Base-by-base conservation (phyloP, 2,797 vertebrate species). In the Lutjanus argentimaculatus region DNA sequence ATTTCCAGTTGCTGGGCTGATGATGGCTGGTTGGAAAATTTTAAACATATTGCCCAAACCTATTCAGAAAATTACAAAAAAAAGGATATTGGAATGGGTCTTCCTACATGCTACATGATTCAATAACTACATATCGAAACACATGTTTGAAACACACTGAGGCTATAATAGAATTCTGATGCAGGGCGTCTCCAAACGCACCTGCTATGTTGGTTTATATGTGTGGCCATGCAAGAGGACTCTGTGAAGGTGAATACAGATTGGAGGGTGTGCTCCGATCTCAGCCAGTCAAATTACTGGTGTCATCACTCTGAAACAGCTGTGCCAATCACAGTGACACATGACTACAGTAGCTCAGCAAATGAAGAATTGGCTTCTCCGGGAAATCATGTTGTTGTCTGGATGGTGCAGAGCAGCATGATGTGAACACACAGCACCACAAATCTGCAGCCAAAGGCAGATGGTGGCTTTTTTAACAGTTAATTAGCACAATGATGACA, bases 291-390 rank as follows among this genome's bases (percentile, higher is more conserved):
- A 43, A 53, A 68, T 55, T 21, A 21, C 36, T 16, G 17, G 12
- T 21, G 9, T 66, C 16, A 66, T 42, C 30, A 3, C 30, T 36
- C 30, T 36, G 30, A 36, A 36, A 36, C 30, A 36, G 30, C 30
- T 36, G 30, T 21, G 22, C 63, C 36, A 45, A 46, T 69, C 67
- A 57, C 67, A 57, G 42, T 14, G 42, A 69, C 21, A 30, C 21
- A 30, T 58, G 55, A 30, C n/a, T 1, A 51, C 43, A 58, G 15
- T 7, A 21, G 30, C 42, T 45, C 7, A 8, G 19, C 3, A 57
- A 19, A 69, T 19, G n/a, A 42, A 48, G 15, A 36, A 13, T 59
- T 2, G 5, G 11, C 43, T n/a, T 45, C 53, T 70, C 43, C 36
- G 25, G 14, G 43, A 57, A 48, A 48, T 48, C 67, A 13, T 17